Conservation (phyloP, 2,888 invertebrate genomes). For the Ommatoiulus sabulosus region DNA sequence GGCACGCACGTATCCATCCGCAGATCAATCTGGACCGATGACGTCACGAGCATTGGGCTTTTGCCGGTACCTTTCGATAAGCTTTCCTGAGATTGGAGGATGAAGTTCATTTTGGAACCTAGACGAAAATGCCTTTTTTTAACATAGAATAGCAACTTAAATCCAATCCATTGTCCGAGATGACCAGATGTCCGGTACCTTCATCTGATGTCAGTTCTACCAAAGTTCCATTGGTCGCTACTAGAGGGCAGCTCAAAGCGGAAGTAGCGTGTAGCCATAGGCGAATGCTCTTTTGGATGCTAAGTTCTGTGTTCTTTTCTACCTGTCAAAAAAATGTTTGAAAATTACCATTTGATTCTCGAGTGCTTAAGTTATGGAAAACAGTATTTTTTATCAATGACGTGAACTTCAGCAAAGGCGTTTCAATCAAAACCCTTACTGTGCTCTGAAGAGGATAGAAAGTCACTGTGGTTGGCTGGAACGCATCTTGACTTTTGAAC, state of each 20-base stretch:
- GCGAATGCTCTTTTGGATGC: background rate
- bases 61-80: background rate
- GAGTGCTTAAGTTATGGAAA: too few relatives aligned
- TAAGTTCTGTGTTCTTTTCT: background rate
- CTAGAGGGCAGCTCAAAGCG: slow-evolving; percentile 23
- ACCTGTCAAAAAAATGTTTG: background rate
- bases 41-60: slow-evolving; percentile 1
- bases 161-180: background rate
- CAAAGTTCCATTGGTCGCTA: background rate
- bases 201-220: background rate
- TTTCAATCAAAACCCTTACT: background rate
- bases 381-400: too few relatives aligned
- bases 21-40: background rate
- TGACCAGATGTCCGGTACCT: background rate
- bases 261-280: slow-evolving; percentile 29
- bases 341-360: too few relatives aligned
- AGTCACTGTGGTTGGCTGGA: background rate
- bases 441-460: background rate
- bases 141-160: too few relatives aligned
- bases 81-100: background rate
- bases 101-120: slow-evolving; percentile 15
- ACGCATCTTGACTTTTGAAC: background rate
- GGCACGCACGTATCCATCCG: background rate
- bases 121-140: background rate
- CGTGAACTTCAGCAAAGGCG: background rate